Conservation (phyloP, 2,113 vertebrate species). For the Nycticorax nycticorax region DNA sequence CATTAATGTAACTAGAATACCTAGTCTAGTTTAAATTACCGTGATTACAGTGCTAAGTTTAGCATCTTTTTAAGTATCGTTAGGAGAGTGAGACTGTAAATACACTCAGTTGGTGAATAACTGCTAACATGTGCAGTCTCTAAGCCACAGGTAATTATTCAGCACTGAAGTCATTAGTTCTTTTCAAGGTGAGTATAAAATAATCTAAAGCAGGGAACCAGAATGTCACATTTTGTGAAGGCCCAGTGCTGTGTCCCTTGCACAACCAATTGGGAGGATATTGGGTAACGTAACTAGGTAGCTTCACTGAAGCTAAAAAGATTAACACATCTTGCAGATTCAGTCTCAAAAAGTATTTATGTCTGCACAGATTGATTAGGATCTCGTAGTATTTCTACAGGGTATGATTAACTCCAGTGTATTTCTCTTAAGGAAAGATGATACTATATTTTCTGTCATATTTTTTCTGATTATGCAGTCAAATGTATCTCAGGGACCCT, state of each 20-base stretch:
- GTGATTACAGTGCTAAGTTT: neutral
- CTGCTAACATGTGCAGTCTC: neutral
- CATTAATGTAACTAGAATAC: neutral
- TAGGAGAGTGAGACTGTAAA: neutral
- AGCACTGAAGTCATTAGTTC: neutral
- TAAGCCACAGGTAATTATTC: neutral
- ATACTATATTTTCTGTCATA: neutral
- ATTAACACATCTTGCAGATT: neutral
- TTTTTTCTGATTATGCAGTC: neutral
- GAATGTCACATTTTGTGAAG: neutral
- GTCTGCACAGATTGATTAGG: neutral
- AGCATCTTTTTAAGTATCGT: neutral
- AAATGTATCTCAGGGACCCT: neutral
- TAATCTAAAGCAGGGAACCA: neutral
- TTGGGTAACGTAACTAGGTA: neutral
- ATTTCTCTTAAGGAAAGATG: neutral
- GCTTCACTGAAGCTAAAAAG: neutral
- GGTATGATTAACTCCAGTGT: neutral
- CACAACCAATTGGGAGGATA: neutral
- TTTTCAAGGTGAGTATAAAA: neutral
- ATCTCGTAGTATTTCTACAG: neutral
- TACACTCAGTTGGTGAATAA: neutral
- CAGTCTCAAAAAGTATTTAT: neutral
- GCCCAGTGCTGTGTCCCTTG: neutral
- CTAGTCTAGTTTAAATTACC: neutral